phyloP scores from a whole-genome alignment of 1,140 invertebrate genomes.

The Drosophila bocqueti region DNA sequence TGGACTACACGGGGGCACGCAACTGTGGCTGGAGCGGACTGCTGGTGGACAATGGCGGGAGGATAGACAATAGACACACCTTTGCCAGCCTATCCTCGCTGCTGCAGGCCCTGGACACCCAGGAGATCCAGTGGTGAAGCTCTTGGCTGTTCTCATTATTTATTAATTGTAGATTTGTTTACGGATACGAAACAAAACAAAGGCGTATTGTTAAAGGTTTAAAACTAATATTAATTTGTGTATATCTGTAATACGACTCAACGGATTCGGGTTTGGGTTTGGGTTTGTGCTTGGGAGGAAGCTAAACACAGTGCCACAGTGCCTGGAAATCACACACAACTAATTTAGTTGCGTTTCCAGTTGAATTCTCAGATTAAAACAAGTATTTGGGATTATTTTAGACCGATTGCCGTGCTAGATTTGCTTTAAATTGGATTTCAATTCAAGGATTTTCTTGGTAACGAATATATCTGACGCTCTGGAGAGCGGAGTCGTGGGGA shows the following conservation, averaged over 20 bases:
- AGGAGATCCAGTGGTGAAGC: constrained; percentile 58
- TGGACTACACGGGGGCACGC: constrained; percentile 92
- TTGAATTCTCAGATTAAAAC: neutral
- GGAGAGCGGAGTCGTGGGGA: neutral
- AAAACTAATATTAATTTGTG: constrained; percentile 16
- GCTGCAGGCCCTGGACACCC: constrained; percentile 47
- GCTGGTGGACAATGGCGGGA: constrained; percentile 26
- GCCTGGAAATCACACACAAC: neutral
- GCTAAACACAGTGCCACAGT: neutral
- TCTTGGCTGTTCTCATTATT: constrained; percentile 10
- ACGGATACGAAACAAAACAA: constrained; percentile 15
- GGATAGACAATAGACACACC: constrained; percentile 5
- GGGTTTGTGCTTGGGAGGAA: neutral
- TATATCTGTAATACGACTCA: constrained; percentile 1
- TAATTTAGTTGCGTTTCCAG: constrained; percentile 4
- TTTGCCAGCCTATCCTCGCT: constrained; percentile 54
- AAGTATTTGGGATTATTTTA: neutral
- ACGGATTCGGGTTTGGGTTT: neutral
- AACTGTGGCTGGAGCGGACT: constrained; percentile 91
- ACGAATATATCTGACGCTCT: no score
- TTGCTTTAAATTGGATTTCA: neutral
- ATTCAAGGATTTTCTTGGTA: neutral
- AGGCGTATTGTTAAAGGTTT: neutral
- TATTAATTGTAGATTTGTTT: constrained; percentile 5
- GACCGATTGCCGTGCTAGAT: neutral